Percentiles rank a stretch among this genome's conserved stretches.
Evolutionary conservation across 2,888 invertebrate genomes (phyloP).

Genomic region (Luperina nickerlii): DNA sequence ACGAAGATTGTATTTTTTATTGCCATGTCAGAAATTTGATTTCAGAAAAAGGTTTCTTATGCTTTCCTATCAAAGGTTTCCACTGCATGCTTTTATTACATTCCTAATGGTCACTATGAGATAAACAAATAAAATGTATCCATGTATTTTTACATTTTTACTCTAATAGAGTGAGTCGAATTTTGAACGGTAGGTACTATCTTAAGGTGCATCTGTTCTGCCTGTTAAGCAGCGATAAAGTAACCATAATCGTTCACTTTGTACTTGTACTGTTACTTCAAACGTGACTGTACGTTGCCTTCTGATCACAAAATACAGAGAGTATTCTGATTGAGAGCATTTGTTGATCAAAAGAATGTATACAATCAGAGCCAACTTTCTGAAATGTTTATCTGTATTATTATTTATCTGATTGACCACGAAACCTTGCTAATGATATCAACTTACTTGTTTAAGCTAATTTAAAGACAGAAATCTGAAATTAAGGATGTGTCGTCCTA

Average conservation of each 20-base stretch:
- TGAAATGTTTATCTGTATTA: too few relatives aligned
- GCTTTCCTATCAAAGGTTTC: background rate
- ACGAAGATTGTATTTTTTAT: background rate
- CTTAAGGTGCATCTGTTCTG: constrained; percentile 48
- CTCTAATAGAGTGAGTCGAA: constrained; percentile 34
- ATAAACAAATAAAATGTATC: background rate
- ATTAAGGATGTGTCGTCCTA: background rate
- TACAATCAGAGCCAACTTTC: background rate
- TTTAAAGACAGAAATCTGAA: background rate
- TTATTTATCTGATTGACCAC: constrained; percentile 1
- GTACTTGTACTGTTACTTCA: constrained; percentile 23
- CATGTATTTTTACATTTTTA: constrained; percentile 27
- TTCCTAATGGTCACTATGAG: background rate
- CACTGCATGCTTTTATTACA: background rate
- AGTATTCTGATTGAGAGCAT: constrained; percentile 3
- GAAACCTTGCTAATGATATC: background rate
- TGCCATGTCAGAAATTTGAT: too few relatives aligned
- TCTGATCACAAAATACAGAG: background rate
- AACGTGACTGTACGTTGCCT: constrained; percentile 20
- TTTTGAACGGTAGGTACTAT: constrained; percentile 35
- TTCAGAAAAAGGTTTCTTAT: background rate
- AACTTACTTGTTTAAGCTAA: background rate
- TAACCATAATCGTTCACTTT: constrained; percentile 19
- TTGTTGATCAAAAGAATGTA: background rate
- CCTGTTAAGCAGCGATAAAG: constrained; percentile 39